Base-by-base conservation (phyloP, 2,113 vertebrate species). In the Oenanthe melanoleuca region DNA sequence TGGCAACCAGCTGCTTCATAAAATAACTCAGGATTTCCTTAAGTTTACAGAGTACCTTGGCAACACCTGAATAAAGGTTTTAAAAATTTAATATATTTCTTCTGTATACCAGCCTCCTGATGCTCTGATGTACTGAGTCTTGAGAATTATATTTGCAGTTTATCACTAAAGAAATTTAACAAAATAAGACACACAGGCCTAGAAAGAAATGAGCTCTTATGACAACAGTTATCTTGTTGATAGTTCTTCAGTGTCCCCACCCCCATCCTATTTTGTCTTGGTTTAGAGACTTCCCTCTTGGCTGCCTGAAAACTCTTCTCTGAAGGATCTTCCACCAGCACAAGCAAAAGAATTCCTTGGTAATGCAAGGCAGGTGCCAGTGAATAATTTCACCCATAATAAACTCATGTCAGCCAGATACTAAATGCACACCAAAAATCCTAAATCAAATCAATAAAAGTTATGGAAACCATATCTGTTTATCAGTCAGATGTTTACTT, bases 401-500 rank as follows among this genome's bases (percentile, higher is more conserved):
- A 90, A 90, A 45, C 23, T n/a, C 25, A 74, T 5, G 18, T 45
- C 14, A 70, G 17, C 8, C 31, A 83, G 23, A 80, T 24, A 61
- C 2, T 38, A 89, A 79, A 71, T 1, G 0, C 34, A 52, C 23
- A 56, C 2, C 1, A 56, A 75, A 96, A 75, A 25, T 44, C 29
- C 14, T 17, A 40, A 67, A 67, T 38, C n/a, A 73, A 75, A 64
- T 19, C 14, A 60, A 8, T 18, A 56, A 8, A 74, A 26, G 8
- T 31, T 25, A 53, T 5, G 40, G 24, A 89, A 89, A 60, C 4
- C 1, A 2, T 22, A 45, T 12, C 6, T 47, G 3, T 71, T 71
- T 14, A 52, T 34, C 0, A 0, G 9, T 19, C 38, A 78, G 31
- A 38, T 9, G 2, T 19, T 34, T 74, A 13, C 24, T 24, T 67